These are phyloP conservation scores for Chunga burmeisteri DNA, from an alignment of 2,113 vertebrate species.

Conservation along the genomic window DNA sequence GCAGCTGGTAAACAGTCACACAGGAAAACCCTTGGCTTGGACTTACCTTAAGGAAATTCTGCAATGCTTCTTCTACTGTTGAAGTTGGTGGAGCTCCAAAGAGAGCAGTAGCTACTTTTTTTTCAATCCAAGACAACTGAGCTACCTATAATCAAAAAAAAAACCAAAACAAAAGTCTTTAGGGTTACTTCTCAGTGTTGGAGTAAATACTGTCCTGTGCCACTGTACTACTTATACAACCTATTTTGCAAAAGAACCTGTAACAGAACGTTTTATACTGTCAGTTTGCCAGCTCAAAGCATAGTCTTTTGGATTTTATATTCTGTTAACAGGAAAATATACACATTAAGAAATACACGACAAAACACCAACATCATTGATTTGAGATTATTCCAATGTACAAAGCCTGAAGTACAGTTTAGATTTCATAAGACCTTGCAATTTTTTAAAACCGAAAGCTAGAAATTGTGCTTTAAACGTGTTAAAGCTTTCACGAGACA, in stretches of 20 bases:
- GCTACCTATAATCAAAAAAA: conserved; percentile 77
- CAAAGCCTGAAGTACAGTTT: background rate
- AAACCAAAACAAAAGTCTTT: background rate
- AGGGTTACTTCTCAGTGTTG: background rate
- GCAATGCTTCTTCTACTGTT: conserved; percentile 86
- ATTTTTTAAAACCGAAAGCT: background rate
- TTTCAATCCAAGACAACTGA: conserved; percentile 94
- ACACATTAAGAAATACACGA: background rate
- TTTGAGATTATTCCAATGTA: background rate
- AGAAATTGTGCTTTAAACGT: background rate
- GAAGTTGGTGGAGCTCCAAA: conserved; percentile 91
- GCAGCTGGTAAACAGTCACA: background rate
- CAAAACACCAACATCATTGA: background rate
- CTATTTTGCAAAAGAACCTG: background rate
- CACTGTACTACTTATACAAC: background rate
- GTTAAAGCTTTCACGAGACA: background rate
- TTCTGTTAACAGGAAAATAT: background rate
- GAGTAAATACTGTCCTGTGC: background rate
- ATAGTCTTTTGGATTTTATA: background rate
- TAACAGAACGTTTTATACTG: background rate
- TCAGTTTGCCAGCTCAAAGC: background rate
- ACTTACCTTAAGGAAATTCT: conserved; percentile 89
- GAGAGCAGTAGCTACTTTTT: conserved; percentile 89
- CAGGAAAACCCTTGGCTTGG: background rate
- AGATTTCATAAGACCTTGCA: background rate